phyloP scores from a whole-genome alignment of 2,113 vertebrate species.

The Grallaria varia region DNA sequence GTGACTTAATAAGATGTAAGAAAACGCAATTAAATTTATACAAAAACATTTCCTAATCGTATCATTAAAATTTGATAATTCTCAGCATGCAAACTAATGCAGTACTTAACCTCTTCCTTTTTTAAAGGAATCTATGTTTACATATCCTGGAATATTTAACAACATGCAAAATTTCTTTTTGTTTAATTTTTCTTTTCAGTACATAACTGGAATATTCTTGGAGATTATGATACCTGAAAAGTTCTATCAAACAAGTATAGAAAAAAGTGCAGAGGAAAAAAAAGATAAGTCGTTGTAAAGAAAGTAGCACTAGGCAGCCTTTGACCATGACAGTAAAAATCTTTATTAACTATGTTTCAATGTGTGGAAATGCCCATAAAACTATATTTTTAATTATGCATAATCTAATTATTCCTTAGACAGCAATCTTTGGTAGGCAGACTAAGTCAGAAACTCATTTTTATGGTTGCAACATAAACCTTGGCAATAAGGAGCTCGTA shows the following conservation, averaged over 20 bases:
- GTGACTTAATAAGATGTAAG: neutral
- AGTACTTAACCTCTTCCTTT: neutral
- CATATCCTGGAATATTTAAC: neutral
- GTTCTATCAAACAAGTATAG: neutral
- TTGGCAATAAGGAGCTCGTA: constrained; percentile 37
- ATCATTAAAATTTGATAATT: neutral
- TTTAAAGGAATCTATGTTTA: neutral
- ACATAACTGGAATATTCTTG: neutral
- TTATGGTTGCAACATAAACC: constrained; percentile 47
- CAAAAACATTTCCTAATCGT: neutral
- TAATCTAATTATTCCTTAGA: neutral
- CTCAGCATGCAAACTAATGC: neutral
- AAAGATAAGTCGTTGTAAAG: neutral
- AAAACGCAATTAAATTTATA: neutral
- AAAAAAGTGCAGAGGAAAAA: neutral
- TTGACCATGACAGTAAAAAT: neutral
- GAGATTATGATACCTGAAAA: neutral
- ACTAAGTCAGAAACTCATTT: constrained; percentile 45
- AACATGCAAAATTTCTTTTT: neutral
- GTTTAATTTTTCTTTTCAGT: neutral
- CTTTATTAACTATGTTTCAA: neutral
- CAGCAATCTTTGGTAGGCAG: constrained; percentile 21
- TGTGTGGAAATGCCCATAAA: constrained; percentile 13
- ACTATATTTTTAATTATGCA: neutral
- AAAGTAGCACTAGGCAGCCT: neutral